A percentile compares a stretch with the other conserved stretches of the same genome.
Conservation (phyloP, 2,888 invertebrate species). For the Slavum lentiscoides region DNA sequence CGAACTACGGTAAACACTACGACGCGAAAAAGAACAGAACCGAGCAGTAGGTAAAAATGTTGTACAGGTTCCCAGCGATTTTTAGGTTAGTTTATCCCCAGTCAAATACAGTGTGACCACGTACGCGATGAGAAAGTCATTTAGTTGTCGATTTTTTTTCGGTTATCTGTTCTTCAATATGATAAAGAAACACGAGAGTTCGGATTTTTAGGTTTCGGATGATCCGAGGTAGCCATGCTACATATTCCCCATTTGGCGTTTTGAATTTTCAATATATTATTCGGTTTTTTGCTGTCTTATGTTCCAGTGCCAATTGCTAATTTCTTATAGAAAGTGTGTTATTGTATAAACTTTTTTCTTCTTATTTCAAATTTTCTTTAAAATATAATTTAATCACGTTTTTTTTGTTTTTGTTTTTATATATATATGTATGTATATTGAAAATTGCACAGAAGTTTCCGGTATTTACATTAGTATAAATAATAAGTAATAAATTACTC, state of each 20-base stretch:
- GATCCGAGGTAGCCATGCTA: too few relatives aligned
- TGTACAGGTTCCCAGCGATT: background rate
- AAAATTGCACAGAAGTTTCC: background rate
- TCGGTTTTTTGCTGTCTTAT: too few relatives aligned
- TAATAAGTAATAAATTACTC: too few relatives aligned
- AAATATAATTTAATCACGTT: background rate
- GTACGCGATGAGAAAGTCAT: background rate
- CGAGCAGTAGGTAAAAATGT: background rate
- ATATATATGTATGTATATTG: too few relatives aligned
- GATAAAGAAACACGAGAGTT: background rate
- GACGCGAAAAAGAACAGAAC: background rate
- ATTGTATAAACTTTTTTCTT: too few relatives aligned
- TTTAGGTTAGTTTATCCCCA: conserved; percentile 21
- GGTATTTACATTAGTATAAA: background rate
- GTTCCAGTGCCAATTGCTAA: too few relatives aligned
- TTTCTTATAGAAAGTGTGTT: too few relatives aligned
- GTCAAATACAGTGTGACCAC: conserved; percentile 2
- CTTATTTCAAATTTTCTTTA: too few relatives aligned
- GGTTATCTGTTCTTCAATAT: background rate
- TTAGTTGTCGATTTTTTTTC: background rate
- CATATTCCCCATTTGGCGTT: too few relatives aligned
- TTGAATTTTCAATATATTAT: too few relatives aligned
- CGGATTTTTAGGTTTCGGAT: too few relatives aligned
- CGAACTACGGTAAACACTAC: background rate
- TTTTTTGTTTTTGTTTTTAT: too few relatives aligned